Evolutionary conservation across 2,797 vertebrate species (phyloP).

Genomic region (Dermochelys coriacea): DNA sequence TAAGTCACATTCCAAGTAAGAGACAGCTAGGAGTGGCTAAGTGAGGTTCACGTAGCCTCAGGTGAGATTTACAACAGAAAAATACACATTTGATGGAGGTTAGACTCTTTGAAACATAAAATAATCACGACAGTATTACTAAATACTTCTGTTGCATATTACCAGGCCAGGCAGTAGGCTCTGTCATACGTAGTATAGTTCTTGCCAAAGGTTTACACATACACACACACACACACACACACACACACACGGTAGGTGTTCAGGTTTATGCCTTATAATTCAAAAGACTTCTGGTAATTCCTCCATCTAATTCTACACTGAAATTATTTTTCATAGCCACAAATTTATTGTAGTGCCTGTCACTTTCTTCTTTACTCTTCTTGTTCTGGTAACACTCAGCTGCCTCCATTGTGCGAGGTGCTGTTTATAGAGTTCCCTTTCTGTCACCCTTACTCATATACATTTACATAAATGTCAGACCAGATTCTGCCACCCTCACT

Average conservation of each 20-base stretch:
- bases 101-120: conserved; percentile 54
- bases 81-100: conserved; percentile 35
- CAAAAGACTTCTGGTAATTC: background rate
- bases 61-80: conserved; percentile 65
- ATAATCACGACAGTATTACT: background rate
- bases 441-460: background rate
- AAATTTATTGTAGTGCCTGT: background rate
- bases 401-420: background rate
- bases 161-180: fast-evolving
- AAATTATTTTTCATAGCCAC: background rate
- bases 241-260: background rate
- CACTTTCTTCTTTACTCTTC: background rate
- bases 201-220: background rate
- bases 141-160: background rate
- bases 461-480: background rate
- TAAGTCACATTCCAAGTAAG: conserved; percentile 63
- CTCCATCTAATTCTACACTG: background rate
- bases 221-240: background rate
- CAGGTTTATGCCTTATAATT: background rate
- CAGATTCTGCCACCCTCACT: background rate
- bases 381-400: background rate
- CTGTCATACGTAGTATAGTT: background rate
- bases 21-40: conserved; percentile 63
- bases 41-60: conserved; percentile 31
- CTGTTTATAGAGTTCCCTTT: background rate